Evolutionary conservation across 1,140 invertebrate species (phyloP), one percentile per base, ranked within the genome.

Genomic region (Antheraea pernyi): DNA sequence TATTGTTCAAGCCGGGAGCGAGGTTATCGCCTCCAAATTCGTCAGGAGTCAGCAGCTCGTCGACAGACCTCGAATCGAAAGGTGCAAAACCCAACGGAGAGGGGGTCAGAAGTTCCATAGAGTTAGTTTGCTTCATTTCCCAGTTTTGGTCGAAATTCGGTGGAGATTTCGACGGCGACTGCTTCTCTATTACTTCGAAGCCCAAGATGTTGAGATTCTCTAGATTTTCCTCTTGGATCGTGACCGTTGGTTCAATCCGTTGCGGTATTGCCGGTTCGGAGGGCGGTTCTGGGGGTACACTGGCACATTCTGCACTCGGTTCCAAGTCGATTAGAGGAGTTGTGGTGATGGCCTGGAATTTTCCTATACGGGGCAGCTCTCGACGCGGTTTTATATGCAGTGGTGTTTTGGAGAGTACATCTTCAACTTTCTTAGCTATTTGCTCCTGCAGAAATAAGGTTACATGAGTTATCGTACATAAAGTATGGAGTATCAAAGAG

Each of bases 361-460:
- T 80, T 0, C 82, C 79, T 0, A 91, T 70, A 0, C 79, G 75
- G 0, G 87, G 85, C 16, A 95, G 94, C 19, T 95, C 93, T 80
- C 95, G 95, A 42, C 94, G 94, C 9, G 95, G 95, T 74, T 94
- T 95, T 68, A 97, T 94, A 42, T 95, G 94, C 4, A 97, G 89
- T 0, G 97, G 97, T 0, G 95, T 96, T 73, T 95, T 94, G 18
- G 93, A 90, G 42, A 97, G 85, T 1, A 96, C 94, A 18, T 93
- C 92, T 62, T 94, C 90, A 8, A 97, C 95, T 84, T 95, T 94
- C 19, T 94, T 90, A 19, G 93, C 92, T 11, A 97, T 94, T 85
- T 95, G 95, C 66, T 95, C 93, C 93, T 96, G 91, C 0, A 53
- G 11, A 16, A 53, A 53, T 13, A 42, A 42, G 1, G 7, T 11